Evolutionary conservation across 2,888 invertebrate species (phyloP), one percentile per base, ranked within the genome.

Genomic region (Agapostemon virescens): DNA sequence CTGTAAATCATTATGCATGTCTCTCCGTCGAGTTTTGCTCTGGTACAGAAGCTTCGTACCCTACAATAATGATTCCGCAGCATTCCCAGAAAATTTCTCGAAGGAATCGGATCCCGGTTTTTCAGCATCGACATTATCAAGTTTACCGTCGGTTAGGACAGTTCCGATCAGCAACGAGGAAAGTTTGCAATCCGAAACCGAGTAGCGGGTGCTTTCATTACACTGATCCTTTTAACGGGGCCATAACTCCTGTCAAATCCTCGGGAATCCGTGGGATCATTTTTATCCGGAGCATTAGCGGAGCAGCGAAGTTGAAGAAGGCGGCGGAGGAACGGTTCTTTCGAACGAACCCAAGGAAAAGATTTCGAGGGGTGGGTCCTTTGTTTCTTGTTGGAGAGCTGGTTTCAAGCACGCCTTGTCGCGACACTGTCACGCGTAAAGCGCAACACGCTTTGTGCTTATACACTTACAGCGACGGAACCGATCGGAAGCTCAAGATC

Each of bases 361-460:
- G 58, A 42, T 61, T 69, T 61, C 49, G 49, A 61, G 42, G 23
- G 76, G 69, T 42, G 40, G 23, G 45, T 63, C 68, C 63, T 67
- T 81, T 77, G 68, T 82, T 70, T 69, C 68, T 23, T 4, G n/a
- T 49, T 11, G 49, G 49, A 49, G 49, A 49, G n/a, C 49, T n/a
- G 49, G n/a, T 49, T n/a, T 49, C n/a, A 4, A 49, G 49, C 49
- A 49, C n/a, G n/a, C 49, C n/a, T n/a, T 49, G 66, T 82, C 73
- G 75, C 40, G 66, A 70, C 49, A 74, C 36, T 71, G 75, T 68
- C 42, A 38, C 78, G 75, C 71, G 74, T 79, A 81, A 66, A 76
- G 84, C 74, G 61, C 74, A 78, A 82, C 80, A 76, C 74, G 69
- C 42, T 67, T 75, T 75, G 79, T 66, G 70, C 58, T 80, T 82